These are phyloP conservation scores for Philereme vetulata DNA, from an alignment of 2,888 invertebrate species.

Conservation along the genomic window DNA sequence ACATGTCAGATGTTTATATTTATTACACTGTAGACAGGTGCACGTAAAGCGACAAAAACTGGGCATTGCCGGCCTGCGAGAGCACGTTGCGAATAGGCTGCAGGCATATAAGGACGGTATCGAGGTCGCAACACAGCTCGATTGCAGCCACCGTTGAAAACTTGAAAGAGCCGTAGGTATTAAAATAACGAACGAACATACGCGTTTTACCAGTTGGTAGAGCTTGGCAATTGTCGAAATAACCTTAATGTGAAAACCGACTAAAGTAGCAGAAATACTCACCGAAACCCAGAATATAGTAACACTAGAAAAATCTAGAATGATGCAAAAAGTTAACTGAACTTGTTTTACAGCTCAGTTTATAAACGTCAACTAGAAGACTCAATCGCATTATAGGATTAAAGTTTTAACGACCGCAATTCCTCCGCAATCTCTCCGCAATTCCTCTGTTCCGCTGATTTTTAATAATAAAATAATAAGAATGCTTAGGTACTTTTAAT, in stretches of 20 bases:
- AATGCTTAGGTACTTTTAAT: not conserved
- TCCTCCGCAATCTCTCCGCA: not conserved
- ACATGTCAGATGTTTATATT: not conserved
- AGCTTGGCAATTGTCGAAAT: too few species aligned
- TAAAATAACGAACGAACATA: not conserved
- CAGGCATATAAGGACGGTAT: conserved; percentile 39
- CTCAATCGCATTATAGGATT: too few species aligned
- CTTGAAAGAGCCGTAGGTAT: conserved; percentile 14
- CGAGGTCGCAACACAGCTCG: conserved; percentile 33
- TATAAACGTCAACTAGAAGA: not conserved
- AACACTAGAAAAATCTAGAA: not conserved
- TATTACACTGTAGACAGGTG: conserved; percentile 12
- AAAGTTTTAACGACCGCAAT: conserved; percentile 5
- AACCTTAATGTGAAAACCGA: not conserved
- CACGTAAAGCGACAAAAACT: conserved; percentile 24
- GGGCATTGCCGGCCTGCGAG: conserved; percentile 10
- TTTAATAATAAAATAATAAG: not conserved
- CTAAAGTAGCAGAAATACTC: too few species aligned
- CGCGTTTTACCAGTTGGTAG: not conserved
- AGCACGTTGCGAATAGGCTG: conserved; percentile 32
- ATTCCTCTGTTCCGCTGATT: conserved; percentile 1
- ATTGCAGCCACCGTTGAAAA: conserved; percentile 39
- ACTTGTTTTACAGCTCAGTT: not conserved
- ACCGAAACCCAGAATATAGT: not conserved
- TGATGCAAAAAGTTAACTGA: not conserved